phyloP scores from a whole-genome alignment of 2,113 vertebrate genomes.

The Nansenia antarctica region DNA sequence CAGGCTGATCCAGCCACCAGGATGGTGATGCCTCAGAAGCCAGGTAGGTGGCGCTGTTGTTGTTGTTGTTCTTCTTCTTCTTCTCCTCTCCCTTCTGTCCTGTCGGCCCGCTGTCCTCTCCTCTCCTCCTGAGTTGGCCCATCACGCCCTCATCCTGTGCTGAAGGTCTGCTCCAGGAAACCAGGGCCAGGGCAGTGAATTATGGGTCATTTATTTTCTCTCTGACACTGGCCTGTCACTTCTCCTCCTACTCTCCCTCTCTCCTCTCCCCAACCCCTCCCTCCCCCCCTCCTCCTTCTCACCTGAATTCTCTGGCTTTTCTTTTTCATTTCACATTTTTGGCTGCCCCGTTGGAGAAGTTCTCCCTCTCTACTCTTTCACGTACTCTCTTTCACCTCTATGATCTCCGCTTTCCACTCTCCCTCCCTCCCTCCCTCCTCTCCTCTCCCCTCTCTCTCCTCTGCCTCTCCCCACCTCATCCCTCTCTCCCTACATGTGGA shows the following conservation, averaged over 20 bases:
- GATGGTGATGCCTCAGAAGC: conserved; percentile 97
- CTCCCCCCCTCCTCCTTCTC: not conserved
- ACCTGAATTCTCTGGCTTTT: not conserved
- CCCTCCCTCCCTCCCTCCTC: not conserved
- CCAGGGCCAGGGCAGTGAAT: conserved; percentile 11
- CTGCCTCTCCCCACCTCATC: not conserved
- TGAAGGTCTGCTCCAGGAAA: not conserved
- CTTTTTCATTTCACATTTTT: not conserved
- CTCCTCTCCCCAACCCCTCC: not conserved
- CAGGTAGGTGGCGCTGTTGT: conserved; percentile 85
- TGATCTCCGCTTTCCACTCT: not conserved
- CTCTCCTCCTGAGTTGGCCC: not conserved
- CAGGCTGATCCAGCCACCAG: conserved; percentile 90
- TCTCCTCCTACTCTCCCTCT: not conserved
- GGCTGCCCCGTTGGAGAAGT: not conserved
- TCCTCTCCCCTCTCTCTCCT: not conserved
- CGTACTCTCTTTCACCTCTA: not conserved
- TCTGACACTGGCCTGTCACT: not conserved
- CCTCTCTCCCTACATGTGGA: not conserved
- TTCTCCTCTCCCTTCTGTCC: accelerated
- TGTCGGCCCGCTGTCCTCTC: not conserved
- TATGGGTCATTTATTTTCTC: conserved; percentile 2
- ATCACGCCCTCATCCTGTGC: not conserved
- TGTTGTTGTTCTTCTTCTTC: conserved; percentile 55
- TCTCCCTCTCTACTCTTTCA: not conserved